Percentiles rank a stretch among this genome's conserved stretches.
These are phyloP conservation scores for Drosophila pegasa DNA, from an alignment of 2,888 invertebrate genomes.

Conservation along the genomic window DNA sequence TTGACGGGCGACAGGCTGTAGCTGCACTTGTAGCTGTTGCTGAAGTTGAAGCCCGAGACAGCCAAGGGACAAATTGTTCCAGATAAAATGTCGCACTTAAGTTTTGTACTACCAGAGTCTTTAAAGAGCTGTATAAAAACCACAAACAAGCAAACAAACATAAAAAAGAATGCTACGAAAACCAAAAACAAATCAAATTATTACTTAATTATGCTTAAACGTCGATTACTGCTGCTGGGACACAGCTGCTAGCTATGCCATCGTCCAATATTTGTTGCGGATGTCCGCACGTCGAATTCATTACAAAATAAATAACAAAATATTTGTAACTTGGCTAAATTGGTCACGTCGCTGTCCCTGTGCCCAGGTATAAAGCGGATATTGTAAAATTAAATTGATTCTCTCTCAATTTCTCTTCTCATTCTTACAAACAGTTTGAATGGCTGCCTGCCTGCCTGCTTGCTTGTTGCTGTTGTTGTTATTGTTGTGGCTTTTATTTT, in stretches of 20 bases:
- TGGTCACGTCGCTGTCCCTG: constrained; percentile 66
- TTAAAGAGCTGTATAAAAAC: constrained; percentile 13
- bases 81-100: neutral
- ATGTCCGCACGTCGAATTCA: constrained; percentile 59
- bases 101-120: neutral
- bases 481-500: constrained; percentile 52
- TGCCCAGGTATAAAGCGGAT: constrained; percentile 73
- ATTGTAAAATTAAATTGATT: constrained; percentile 81
- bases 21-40: constrained; percentile 15
- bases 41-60: constrained; percentile 13
- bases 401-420: constrained; percentile 44
- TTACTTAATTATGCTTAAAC: constrained; percentile 76
- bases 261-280: constrained; percentile 29
- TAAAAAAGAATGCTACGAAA: constrained; percentile 18
- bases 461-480: constrained; percentile 21
- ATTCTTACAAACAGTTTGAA: constrained; percentile 7
- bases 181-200: constrained; percentile 66
- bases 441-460: neutral
- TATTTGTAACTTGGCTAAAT: constrained; percentile 75
- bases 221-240: constrained; percentile 54
- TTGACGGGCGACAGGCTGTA: constrained; percentile 40
- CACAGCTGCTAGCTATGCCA: constrained; percentile 45
- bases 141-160: constrained; percentile 9
- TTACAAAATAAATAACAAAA: constrained; percentile 73
- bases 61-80: constrained; percentile 1